These are phyloP conservation scores for Trachurus trachurus DNA, from an alignment of 2,797 vertebrate genomes.

Conservation along the genomic window DNA sequence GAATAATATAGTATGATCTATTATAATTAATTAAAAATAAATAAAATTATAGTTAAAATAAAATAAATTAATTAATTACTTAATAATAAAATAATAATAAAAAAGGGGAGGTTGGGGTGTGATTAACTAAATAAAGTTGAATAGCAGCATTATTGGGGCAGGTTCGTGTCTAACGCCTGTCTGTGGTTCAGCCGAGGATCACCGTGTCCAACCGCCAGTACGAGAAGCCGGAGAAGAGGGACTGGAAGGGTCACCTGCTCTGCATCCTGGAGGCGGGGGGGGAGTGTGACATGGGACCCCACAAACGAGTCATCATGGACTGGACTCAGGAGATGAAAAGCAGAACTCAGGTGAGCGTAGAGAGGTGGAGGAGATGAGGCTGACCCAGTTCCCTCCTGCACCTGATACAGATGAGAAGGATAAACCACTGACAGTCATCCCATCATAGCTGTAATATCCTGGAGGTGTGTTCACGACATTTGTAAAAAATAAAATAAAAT, in stretches of 20 bases:
- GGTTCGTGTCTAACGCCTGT: neutral
- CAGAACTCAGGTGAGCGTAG: constrained; percentile 74
- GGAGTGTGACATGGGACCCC: constrained; percentile 80
- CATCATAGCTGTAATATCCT: neutral
- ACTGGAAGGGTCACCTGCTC: constrained; percentile 82
- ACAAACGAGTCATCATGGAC: constrained; percentile 84
- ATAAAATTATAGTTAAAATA: too few relatives aligned
- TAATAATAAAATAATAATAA: too few relatives aligned
- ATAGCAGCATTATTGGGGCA: too few relatives aligned
- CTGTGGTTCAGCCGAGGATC: constrained; percentile 66
- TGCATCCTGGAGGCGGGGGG: constrained; percentile 82
- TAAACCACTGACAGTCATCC: constrained; percentile 44
- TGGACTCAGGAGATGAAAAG: constrained; percentile 82
- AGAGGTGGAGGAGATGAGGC: neutral
- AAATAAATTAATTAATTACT: too few relatives aligned
- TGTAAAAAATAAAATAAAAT: too few relatives aligned
- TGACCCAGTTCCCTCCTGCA: constrained; percentile 60
- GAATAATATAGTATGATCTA: too few relatives aligned
- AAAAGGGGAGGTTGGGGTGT: too few relatives aligned
- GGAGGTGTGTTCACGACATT: neutral
- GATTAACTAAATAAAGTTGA: too few relatives aligned
- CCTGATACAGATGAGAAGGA: constrained; percentile 64
- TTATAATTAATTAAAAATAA: too few relatives aligned
- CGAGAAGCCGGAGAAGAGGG: constrained; percentile 73
- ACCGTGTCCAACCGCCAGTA: constrained; percentile 60